phyloP scores from a whole-genome alignment of 2,888 invertebrate genomes.

The Sinelater perroti region DNA sequence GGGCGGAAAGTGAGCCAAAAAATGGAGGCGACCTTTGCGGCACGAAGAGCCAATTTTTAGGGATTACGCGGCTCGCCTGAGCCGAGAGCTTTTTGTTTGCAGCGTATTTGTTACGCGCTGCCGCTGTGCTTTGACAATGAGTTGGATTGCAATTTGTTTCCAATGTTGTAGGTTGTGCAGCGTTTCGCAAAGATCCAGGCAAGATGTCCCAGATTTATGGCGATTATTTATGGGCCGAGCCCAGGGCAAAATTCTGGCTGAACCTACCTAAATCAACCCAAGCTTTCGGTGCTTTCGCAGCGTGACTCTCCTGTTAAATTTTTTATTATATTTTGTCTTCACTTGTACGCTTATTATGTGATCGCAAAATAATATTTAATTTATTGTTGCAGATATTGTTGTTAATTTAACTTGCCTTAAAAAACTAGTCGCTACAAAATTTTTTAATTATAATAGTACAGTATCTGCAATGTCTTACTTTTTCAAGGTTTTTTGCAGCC shows the following conservation, averaged over 20 bases:
- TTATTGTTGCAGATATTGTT: no score
- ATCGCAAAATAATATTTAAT: no score
- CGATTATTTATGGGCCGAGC: not conserved
- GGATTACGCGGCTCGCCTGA: no score
- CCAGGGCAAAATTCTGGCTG: not conserved
- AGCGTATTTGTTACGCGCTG: not conserved
- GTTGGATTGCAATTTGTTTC: no score
- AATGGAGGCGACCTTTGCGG: not conserved
- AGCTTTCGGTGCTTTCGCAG: not conserved
- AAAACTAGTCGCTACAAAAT: no score
- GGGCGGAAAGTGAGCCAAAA: conserved; percentile 4
- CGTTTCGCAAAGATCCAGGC: not conserved
- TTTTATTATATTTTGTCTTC: no score
- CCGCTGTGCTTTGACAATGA: not conserved
- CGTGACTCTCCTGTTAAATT: not conserved
- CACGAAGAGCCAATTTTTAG: conserved; percentile 1
- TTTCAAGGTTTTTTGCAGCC: no score
- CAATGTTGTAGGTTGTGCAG: conserved; percentile 1
- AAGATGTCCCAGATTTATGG: conserved; percentile 8
- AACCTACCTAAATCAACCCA: not conserved
- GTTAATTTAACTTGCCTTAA: no score
- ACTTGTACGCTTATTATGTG: no score
- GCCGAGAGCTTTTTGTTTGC: no score
- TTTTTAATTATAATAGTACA: no score
- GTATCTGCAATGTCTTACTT: no score